Percentiles rank a stretch among this genome's conserved stretches.
phyloP scores from a whole-genome alignment of 1,140 invertebrate species.

The Amphibalanus amphitrite region DNA sequence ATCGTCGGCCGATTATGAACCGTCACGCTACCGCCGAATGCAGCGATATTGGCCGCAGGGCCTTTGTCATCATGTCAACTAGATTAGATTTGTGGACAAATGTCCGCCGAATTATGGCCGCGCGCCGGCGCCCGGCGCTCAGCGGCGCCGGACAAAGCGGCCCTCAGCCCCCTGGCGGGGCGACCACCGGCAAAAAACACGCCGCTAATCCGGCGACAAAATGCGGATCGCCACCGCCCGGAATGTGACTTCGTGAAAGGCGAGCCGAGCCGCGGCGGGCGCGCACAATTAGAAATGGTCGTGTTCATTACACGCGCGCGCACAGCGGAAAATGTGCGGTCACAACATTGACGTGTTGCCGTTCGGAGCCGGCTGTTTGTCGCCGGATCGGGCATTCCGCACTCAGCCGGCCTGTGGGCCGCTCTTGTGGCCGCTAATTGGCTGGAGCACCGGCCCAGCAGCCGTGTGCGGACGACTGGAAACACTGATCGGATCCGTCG shows the following conservation, averaged over 20 bases:
- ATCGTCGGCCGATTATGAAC: slow-evolving; percentile 1
- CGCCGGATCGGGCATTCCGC: background rate
- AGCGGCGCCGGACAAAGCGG: background rate
- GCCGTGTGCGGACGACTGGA: no score
- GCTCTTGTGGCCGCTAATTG: background rate
- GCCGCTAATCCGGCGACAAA: background rate
- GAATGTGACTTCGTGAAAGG: background rate
- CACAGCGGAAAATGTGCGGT: background rate
- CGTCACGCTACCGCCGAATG: background rate
- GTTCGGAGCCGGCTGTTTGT: background rate
- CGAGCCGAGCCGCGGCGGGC: no score
- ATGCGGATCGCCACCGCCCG: background rate
- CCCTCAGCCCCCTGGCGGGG: no score
- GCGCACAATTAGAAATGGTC: background rate
- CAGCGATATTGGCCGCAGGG: background rate
- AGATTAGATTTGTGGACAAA: slow-evolving; percentile 2
- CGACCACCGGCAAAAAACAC: background rate
- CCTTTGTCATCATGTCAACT: background rate
- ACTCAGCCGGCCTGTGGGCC: background rate
- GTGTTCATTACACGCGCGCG: background rate
- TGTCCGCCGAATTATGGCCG: background rate
- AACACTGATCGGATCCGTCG: background rate
- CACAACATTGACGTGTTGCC: background rate
- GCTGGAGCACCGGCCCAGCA: background rate
- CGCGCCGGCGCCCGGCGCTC: no score